Evolutionary conservation across 2,113 vertebrate genomes (phyloP), one percentile per base, ranked within the genome.

Genomic region (Oncorhynchus clarkii): DNA sequence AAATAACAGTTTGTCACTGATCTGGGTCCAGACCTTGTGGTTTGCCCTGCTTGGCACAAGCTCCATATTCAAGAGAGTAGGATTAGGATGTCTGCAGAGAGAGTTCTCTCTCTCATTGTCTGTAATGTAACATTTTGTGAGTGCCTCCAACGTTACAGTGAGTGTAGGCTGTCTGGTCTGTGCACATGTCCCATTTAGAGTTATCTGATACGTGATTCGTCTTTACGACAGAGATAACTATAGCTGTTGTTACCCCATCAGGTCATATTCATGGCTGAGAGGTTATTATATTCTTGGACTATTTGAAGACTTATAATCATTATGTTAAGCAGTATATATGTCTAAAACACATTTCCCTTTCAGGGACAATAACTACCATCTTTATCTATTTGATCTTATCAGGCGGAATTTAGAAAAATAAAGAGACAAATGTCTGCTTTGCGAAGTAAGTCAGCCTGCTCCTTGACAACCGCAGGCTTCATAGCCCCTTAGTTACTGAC

Each of bases 1-100:
- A 91, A 90, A 86, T 89, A 88, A 70, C 89, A 82, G 70, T 87
- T 87, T 83, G 84, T 83, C 77, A 75, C 84, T 71, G 73, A 84
- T 90, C 74, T 57, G 34, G 75, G 84, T 84, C 84, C 79, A 80
- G 87, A 85, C 81, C 62, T 74, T 85, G 89, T 80, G 91, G 89
- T 92, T 82, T 85, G 82, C 68, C 80, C 76, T 80, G 85, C 78
- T 90, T 88, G 84, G 88, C 84, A 87, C 81, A 84, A 76, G 82
- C 73, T 82, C 78, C 80, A 78, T 59, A 71, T 84, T 70, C 71
- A 85, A 87, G 78, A 64, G 45, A 81, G 74, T 86, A 12, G 72
- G 49, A 81, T 83, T 86, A 45, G 72, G 49, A 81, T 83, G 83
- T 82, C 77, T 73, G 22, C 11, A 54, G 73, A 18, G 18, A 51